Evolutionary conservation across 2,113 vertebrate species (phyloP).

Genomic region (Macrotus californicus): DNA sequence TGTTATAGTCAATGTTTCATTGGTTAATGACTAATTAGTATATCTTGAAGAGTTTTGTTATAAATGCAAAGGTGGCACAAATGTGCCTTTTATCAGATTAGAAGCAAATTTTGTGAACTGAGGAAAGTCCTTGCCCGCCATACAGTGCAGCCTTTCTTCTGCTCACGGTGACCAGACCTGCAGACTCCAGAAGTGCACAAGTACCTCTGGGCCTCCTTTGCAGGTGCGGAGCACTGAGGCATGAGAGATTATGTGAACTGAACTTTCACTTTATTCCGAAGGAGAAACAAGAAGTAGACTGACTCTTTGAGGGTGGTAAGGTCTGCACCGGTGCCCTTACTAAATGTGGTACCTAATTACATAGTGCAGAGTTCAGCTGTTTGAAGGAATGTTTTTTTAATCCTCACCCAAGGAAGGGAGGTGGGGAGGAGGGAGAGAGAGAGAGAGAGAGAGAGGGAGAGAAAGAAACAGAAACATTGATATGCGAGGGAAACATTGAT

Average conservation of each 20-base stretch:
- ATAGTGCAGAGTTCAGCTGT: not conserved
- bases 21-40: constrained; percentile 2
- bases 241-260: not conserved
- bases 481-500: too few relatives aligned
- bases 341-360: not conserved
- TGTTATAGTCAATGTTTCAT: not conserved
- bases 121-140: not conserved
- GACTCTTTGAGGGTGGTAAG: not conserved
- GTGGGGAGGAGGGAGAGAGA: too few relatives aligned
- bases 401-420: too few relatives aligned
- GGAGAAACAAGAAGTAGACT: not conserved
- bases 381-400: not conserved
- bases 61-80: not conserved
- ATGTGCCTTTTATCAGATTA: not conserved
- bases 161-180: too few relatives aligned
- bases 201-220: too few relatives aligned
- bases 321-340: not conserved
- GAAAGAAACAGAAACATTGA: too few relatives aligned
- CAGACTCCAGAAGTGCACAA: fast-evolving
- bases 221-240: not conserved
- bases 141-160: not conserved
- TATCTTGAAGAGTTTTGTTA: constrained; percentile 25
- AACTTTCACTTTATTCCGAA: not conserved
- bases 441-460: too few relatives aligned
- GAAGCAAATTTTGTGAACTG: not conserved